Percentiles rank a stretch among this genome's conserved stretches.
Evolutionary conservation across 2,888 invertebrate species (phyloP).

Genomic region (Eupelmus urozonus): DNA sequence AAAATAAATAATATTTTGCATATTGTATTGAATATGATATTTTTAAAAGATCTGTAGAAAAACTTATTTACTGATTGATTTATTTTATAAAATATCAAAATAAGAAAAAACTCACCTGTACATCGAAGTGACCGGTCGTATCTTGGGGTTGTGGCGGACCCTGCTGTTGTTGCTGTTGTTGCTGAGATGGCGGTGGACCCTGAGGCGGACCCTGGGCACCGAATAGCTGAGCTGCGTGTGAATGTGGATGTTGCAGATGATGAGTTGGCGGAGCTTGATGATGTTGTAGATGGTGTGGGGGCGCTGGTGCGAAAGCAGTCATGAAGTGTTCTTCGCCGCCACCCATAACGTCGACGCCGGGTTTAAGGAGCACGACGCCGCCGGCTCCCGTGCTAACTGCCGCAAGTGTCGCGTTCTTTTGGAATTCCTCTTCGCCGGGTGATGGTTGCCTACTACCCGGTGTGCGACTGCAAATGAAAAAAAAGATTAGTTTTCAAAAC

Average conservation of each 20-base stretch:
- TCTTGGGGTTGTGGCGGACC: conserved; percentile 75
- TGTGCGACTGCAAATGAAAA: conserved; percentile 84
- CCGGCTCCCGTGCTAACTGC: conserved; percentile 75
- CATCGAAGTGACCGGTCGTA: conserved; percentile 74
- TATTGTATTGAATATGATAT: too few relatives aligned
- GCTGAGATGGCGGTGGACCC: conserved; percentile 74
- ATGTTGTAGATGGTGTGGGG: conserved; percentile 79
- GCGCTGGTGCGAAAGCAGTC: conserved; percentile 77
- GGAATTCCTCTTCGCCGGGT: conserved; percentile 90
- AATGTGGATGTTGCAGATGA: conserved; percentile 79
- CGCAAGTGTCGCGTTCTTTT: conserved; percentile 79
- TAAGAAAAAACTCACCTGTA: conserved; percentile 74
- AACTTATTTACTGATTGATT: background rate
- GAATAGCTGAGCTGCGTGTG: conserved; percentile 78
- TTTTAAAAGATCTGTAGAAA: background rate
- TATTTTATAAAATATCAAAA: background rate
- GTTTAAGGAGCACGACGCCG: conserved; percentile 80
- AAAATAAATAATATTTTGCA: too few relatives aligned
- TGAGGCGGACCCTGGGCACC: conserved; percentile 76
- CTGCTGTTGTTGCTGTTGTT: conserved; percentile 76
- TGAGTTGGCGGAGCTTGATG: conserved; percentile 78
- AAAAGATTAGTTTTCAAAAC: too few relatives aligned
- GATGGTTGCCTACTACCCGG: conserved; percentile 95
- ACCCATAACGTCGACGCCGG: conserved; percentile 76
- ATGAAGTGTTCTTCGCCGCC: conserved; percentile 75